phyloP scores from a whole-genome alignment of 2,797 vertebrate genomes.

The Corythornis leucogaster region DNA sequence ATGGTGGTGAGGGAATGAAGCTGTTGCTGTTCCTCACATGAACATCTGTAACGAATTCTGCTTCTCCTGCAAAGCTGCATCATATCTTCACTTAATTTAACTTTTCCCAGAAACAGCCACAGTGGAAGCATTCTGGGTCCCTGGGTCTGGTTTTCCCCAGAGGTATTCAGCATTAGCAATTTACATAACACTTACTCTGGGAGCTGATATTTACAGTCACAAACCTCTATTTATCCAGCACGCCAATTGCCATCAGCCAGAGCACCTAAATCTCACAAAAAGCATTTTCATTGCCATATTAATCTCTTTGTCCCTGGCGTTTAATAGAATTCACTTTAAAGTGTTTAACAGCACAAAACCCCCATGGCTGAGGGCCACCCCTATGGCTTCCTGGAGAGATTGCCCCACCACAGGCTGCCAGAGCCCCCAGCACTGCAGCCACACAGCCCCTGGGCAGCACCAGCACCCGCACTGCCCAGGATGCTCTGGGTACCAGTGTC shows the following conservation, averaged over 20 bases:
- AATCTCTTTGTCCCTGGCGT: background rate
- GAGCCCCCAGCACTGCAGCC: background rate
- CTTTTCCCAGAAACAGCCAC: background rate
- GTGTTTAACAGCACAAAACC: background rate
- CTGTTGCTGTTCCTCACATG: background rate
- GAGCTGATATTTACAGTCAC: conserved; percentile 28
- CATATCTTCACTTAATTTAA: background rate
- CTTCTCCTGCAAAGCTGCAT: background rate
- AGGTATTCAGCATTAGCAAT: background rate
- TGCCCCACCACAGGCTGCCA: rapidly evolving
- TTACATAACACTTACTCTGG: background rate
- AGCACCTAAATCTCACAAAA: conserved; percentile 35
- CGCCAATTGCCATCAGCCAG: background rate
- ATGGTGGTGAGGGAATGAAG: background rate
- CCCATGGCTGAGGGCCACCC: background rate
- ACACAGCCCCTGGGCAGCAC: background rate
- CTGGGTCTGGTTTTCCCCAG: background rate
- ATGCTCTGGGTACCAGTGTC: background rate
- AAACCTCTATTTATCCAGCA: background rate
- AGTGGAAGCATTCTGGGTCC: background rate
- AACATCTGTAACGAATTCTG: background rate
- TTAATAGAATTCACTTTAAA: background rate
- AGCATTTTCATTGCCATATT: background rate
- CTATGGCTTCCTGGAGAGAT: background rate
- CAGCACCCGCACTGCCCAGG: background rate